Evolutionary conservation across 1,140 invertebrate species (phyloP).

Genomic region (Lasioglossum albipes): DNA sequence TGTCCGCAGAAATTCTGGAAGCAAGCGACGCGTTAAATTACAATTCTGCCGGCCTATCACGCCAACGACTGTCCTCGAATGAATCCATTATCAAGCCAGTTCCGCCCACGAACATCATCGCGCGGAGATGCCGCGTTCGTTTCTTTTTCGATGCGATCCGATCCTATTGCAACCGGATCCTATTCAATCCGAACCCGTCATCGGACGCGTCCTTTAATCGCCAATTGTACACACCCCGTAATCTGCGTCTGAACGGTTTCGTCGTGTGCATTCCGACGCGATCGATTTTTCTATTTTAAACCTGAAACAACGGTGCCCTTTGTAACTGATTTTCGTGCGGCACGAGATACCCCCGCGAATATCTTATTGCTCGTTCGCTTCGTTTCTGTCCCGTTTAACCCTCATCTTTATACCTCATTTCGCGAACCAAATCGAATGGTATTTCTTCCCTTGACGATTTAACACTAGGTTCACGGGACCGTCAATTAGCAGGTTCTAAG

Average conservation of each 20-base stretch:
- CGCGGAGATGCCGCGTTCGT: neutral
- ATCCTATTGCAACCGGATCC: neutral
- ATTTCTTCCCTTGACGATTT: too few relatives aligned
- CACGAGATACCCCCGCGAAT: neutral
- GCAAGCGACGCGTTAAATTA: neutral
- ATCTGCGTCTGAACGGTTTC: neutral
- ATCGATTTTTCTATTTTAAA: slow-evolving; percentile 36
- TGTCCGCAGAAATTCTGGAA: slow-evolving; percentile 10
- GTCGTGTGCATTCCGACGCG: neutral
- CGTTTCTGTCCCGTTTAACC: too few relatives aligned
- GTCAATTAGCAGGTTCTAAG: too few relatives aligned
- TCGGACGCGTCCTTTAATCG: neutral
- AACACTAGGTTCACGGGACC: too few relatives aligned
- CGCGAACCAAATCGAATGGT: too few relatives aligned
- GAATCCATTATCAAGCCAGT: slow-evolving; percentile 32
- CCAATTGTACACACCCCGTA: neutral
- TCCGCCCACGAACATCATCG: slow-evolving; percentile 13
- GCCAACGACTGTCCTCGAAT: slow-evolving; percentile 17
- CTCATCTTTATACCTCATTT: too few relatives aligned
- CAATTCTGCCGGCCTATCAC: neutral
- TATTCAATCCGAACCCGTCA: neutral
- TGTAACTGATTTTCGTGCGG: neutral
- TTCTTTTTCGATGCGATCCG: neutral
- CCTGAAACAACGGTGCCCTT: neutral
- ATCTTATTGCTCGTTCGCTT: neutral